These are phyloP conservation scores for Euphonia xanthogaster DNA, from an alignment of 2,797 vertebrate species.

Conservation along the genomic window DNA sequence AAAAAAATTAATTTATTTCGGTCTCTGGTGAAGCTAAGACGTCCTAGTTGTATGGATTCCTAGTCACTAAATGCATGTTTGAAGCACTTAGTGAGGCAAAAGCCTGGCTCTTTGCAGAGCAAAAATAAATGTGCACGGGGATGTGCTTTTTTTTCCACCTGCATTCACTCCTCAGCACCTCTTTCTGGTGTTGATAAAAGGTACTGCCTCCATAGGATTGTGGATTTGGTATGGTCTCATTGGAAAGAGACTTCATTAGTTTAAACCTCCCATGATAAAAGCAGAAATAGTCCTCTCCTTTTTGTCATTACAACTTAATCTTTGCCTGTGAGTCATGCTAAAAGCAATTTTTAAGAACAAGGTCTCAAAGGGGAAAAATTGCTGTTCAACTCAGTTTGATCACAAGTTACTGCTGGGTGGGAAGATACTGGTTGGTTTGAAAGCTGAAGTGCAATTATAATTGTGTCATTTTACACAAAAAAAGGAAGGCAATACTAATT, in stretches of 20 bases:
- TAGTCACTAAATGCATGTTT: neutral
- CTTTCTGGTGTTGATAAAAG: neutral
- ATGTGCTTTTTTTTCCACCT: accelerated
- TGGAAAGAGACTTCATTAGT: neutral
- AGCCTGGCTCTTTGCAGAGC: neutral
- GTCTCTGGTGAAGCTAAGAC: neutral
- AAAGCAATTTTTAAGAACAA: constrained; percentile 10
- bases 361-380: neutral
- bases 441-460: neutral
- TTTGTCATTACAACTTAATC: constrained; percentile 34
- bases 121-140: neutral
- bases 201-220: neutral
- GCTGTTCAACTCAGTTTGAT: neutral
- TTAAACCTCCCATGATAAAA: constrained; percentile 12
- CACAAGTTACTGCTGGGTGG: neutral
- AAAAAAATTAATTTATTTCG: neutral
- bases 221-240: neutral
- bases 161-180: neutral
- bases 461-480: neutral
- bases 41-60: neutral
- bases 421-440: neutral
- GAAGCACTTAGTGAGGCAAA: neutral
- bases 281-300: neutral
- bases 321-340: neutral
- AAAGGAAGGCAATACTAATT: neutral